These are phyloP conservation scores for Thumatha senex DNA, from an alignment of 2,888 invertebrate species.

Conservation along the genomic window DNA sequence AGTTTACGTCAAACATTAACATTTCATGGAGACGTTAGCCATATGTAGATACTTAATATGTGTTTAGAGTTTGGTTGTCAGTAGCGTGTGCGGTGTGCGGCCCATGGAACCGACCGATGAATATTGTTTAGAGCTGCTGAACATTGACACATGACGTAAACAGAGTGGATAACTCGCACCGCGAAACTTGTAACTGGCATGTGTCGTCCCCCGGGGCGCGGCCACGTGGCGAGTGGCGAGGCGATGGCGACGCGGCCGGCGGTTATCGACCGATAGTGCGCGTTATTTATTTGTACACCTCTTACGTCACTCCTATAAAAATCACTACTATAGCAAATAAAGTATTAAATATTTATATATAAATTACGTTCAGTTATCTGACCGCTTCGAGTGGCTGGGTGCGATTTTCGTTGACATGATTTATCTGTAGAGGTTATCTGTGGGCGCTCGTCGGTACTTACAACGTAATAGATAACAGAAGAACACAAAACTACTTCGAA, in stretches of 20 bases:
- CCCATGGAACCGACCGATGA: too few species aligned
- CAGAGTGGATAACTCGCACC: too few species aligned
- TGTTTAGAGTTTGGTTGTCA: too few species aligned
- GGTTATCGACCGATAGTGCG: conserved; percentile 3
- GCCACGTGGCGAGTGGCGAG: too few species aligned
- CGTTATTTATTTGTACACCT: conserved; percentile 3
- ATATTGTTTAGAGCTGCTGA: too few species aligned
- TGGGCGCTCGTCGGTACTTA: conserved; percentile 1
- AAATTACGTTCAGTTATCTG: conserved; percentile 1
- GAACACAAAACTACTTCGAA: background rate
- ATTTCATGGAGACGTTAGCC: too few species aligned
- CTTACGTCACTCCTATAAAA: conserved; percentile 14
- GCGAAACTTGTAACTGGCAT: too few species aligned
- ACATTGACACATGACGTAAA: too few species aligned
- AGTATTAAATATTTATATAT: background rate
- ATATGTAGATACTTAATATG: too few species aligned
- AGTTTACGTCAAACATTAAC: too few species aligned
- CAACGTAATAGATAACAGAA: background rate
- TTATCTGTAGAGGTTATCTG: conserved; percentile 5
- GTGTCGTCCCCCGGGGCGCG: too few species aligned
- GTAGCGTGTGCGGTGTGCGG: too few species aligned
- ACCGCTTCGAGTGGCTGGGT: background rate
- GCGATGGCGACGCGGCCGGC: background rate
- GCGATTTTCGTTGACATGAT: conserved; percentile 1
- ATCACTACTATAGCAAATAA: conserved; percentile 3